phyloP scores from a whole-genome alignment of 2,888 invertebrate species.

The Diploptera punctata region DNA sequence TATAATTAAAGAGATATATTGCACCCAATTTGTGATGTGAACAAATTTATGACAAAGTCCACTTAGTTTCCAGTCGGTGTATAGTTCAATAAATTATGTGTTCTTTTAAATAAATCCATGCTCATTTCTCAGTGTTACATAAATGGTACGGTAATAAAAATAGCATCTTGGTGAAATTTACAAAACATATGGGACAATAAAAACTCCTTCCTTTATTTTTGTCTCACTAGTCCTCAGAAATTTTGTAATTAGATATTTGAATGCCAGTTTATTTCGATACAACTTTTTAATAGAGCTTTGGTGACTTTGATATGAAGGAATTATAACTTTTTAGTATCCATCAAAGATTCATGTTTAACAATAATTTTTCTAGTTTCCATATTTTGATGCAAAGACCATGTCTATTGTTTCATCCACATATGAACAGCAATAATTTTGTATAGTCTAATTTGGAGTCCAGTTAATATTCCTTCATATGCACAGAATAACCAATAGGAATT shows the following conservation, averaged over 20 bases:
- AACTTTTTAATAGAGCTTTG: not conserved
- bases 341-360: not conserved
- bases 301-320: no score
- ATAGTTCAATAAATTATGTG: not conserved
- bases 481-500: conserved; percentile 1
- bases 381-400: not conserved
- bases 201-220: no score
- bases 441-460: no score
- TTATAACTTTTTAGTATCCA: not conserved
- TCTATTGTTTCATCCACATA: no score
- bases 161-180: not conserved
- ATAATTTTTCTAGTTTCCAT: not conserved
- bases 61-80: not conserved
- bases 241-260: not conserved
- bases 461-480: not conserved
- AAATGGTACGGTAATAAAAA: not conserved
- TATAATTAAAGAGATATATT: not conserved
- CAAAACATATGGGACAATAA: no score
- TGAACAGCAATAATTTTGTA: no score
- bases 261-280: not conserved
- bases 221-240: no score
- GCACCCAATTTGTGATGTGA: not conserved
- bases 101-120: not conserved
- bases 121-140: no score
- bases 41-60: not conserved